phyloP scores from a whole-genome alignment of 2,888 invertebrate species.

The Digitonthophagus gazella region DNA sequence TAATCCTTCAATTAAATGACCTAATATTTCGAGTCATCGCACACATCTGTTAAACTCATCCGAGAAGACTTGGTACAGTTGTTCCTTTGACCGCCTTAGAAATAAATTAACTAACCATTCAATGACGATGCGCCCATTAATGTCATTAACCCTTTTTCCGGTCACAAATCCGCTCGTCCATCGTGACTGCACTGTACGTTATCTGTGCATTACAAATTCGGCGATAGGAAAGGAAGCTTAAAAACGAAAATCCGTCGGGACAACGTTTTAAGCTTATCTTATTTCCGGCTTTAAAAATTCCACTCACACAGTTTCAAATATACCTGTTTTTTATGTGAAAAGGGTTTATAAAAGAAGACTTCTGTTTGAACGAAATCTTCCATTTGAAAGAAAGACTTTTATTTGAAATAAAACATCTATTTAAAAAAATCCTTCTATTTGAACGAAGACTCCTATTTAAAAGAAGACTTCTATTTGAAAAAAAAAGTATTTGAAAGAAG shows the following conservation, averaged over 20 bases:
- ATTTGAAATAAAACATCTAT: too few relatives aligned
- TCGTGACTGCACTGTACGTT: neutral
- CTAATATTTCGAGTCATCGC: too few relatives aligned
- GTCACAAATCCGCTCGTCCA: neutral
- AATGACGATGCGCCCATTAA: neutral
- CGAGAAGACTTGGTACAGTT: too few relatives aligned
- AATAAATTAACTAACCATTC: too few relatives aligned
- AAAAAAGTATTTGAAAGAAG: too few relatives aligned
- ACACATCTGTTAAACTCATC: too few relatives aligned
- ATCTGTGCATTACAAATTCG: neutral
- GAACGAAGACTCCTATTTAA: too few relatives aligned
- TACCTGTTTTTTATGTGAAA: neutral
- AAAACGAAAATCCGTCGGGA: neutral
- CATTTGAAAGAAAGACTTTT: too few relatives aligned
- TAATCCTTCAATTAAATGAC: too few relatives aligned
- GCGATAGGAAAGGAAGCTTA: neutral
- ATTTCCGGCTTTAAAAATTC: neutral
- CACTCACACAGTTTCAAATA: neutral
- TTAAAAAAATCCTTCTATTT: too few relatives aligned
- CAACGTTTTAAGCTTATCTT: neutral
- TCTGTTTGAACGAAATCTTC: neutral
- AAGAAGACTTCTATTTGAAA: too few relatives aligned
- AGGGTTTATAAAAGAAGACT: slow-evolving; percentile 1
- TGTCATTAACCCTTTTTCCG: neutral
- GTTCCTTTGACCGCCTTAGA: too few relatives aligned